Conservation (phyloP, 2,888 invertebrate species). For the Dinocampus coccinellae region DNA sequence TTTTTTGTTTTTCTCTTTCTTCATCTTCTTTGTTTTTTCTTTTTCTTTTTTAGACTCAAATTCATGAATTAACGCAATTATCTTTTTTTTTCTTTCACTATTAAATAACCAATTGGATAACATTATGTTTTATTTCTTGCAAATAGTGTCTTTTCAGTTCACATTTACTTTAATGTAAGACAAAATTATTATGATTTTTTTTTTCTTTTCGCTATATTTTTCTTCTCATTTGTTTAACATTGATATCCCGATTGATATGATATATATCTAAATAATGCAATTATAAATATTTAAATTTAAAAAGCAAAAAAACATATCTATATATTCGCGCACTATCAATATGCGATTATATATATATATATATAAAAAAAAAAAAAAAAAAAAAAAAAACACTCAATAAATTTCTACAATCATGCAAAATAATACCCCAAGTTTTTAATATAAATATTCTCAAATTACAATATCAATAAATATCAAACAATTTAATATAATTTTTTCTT, state of each 20-base stretch:
- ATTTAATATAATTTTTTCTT: no score
- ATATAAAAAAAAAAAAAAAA: no score
- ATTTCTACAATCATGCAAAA: neutral
- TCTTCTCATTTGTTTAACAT: no score
- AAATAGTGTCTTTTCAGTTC: neutral
- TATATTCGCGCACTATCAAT: neutral
- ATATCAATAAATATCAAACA: no score
- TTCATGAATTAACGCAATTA: no score
- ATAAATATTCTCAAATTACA: neutral
- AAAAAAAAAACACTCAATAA: neutral
- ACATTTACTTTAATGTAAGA: neutral
- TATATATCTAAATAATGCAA: neutral
- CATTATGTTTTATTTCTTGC: neutral
- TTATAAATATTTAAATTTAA: neutral
- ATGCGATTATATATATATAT: neutral
- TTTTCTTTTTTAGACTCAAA: no score
- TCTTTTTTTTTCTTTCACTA: no score
- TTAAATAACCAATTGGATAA: no score
- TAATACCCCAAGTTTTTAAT: slow-evolving; percentile 53
- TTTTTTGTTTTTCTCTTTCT: no score
- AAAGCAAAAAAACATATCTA: neutral
- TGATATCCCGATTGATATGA: no score
- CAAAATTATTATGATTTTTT: neutral
- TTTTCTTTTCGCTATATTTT: slow-evolving; percentile 16
- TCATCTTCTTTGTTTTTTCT: neutral